Conservation (phyloP, 1,140 invertebrate species). For the Brachionus paranguensis region DNA sequence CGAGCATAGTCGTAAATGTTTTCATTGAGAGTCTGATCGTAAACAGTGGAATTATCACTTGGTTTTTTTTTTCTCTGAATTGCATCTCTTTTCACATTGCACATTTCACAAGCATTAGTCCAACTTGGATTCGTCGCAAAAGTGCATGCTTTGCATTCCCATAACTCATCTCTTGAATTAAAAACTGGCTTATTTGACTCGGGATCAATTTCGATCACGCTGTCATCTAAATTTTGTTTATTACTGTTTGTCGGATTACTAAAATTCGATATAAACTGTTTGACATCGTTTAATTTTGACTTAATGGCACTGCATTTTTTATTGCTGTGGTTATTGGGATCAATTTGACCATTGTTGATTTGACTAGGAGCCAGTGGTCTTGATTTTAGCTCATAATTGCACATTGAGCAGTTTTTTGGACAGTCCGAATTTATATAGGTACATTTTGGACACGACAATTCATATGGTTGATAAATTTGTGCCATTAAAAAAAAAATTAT, state of each 20-base stretch:
- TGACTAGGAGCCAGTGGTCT: background rate
- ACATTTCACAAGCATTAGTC: background rate
- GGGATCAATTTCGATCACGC: constrained; percentile 35
- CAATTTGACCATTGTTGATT: background rate
- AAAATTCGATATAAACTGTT: background rate
- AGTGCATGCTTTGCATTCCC: constrained; percentile 6
- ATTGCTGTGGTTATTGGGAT: background rate
- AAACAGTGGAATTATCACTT: background rate
- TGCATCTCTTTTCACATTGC: background rate
- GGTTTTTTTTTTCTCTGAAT: background rate
- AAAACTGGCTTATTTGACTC: background rate
- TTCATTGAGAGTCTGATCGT: background rate
- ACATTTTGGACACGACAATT: constrained; percentile 11
- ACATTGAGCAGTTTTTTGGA: background rate
- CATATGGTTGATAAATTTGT: background rate
- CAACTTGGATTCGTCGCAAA: constrained; percentile 9
- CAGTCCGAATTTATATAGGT: background rate
- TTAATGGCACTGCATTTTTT: background rate
- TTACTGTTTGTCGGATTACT: background rate
- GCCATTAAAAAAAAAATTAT: background rate
- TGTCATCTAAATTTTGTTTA: constrained; percentile 28
- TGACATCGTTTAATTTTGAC: constrained; percentile 17
- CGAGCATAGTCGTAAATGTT: constrained; percentile 30
- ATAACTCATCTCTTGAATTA: background rate
- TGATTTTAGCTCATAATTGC: background rate